A percentile compares a stretch with the other conserved stretches of the same genome.
Evolutionary conservation across 2,113 vertebrate species (phyloP).

Genomic region (Pelecanus crispus): DNA sequence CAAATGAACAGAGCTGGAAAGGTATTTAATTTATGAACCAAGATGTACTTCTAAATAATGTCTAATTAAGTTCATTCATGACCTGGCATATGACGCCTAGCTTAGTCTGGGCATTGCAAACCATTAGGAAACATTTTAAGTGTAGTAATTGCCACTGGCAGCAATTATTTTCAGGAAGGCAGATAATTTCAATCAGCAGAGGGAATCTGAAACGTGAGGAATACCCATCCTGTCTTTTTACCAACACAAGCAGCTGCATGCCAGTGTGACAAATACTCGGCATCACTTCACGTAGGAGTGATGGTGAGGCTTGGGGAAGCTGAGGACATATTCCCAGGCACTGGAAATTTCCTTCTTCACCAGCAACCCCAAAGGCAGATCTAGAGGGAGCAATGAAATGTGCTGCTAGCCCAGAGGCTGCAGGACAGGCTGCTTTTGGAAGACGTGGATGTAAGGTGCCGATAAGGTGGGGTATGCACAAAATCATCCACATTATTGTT

Average conservation of each 20-base stretch:
- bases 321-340: background rate
- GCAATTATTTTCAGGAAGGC: background rate
- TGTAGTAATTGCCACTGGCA: constrained; percentile 14
- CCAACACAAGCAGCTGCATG: background rate
- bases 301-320: background rate
- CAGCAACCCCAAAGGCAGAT: background rate
- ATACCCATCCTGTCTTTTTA: background rate
- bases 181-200: background rate
- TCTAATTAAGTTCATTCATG: constrained; percentile 25
- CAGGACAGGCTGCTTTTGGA: background rate
- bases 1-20: background rate
- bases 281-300: fast-evolving
- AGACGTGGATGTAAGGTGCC: fast-evolving
- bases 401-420: background rate
- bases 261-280: background rate
- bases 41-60: constrained; percentile 1
- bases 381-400: fast-evolving
- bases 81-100: background rate
- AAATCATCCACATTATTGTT: fast-evolving
- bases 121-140: constrained; percentile 22
- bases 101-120: background rate
- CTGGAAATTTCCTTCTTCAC: background rate
- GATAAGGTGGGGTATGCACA: fast-evolving
- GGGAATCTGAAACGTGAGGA: background rate
- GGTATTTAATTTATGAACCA: constrained; percentile 40